Conservation (phyloP, 37 sponge, comb jelly and placozoan species). For the Eunapius fragilis region DNA sequence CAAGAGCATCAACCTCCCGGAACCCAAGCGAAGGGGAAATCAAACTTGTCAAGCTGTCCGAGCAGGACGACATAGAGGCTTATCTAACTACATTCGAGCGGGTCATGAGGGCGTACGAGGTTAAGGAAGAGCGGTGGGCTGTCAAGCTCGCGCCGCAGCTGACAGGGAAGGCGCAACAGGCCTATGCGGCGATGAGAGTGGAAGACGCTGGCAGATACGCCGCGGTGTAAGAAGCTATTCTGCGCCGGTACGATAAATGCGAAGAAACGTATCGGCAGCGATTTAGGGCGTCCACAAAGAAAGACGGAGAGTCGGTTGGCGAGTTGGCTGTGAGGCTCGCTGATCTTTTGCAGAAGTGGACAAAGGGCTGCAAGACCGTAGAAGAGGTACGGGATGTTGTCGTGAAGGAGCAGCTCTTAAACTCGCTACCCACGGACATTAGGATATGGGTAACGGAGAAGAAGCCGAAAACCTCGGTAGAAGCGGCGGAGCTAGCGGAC, state of each 20-base stretch:
- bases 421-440: not conserved
- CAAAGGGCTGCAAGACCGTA: not conserved
- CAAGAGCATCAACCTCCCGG: not conserved
- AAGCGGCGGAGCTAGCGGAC: slow-evolving; percentile 9
- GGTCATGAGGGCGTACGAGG: slow-evolving; percentile 6
- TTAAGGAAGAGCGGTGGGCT: slow-evolving; percentile 5
- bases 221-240: slow-evolving; percentile 3
- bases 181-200: slow-evolving; percentile 15
- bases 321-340: not conserved
- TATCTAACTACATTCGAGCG: slow-evolving; percentile 28
- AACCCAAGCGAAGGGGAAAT: not conserved
- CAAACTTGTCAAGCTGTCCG: not conserved
- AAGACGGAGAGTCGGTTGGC: not conserved
- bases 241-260: slow-evolving; percentile 11
- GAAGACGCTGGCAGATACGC: slow-evolving; percentile 5
- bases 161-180: slow-evolving; percentile 27
- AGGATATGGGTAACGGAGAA: slow-evolving; percentile 10
- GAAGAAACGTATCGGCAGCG: slow-evolving; percentile 17
- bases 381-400: not conserved
- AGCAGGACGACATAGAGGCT: slow-evolving; percentile 24
- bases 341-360: slow-evolving; percentile 25
- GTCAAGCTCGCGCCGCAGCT: slow-evolving; percentile 28
- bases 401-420: slow-evolving; percentile 8
- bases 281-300: slow-evolving; percentile 1
- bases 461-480: not conserved